Percentiles rank a stretch among this genome's conserved stretches.
These are phyloP conservation scores for Drosophila crucigera DNA, from an alignment of 2,888 invertebrate species.

Conservation along the genomic window DNA sequence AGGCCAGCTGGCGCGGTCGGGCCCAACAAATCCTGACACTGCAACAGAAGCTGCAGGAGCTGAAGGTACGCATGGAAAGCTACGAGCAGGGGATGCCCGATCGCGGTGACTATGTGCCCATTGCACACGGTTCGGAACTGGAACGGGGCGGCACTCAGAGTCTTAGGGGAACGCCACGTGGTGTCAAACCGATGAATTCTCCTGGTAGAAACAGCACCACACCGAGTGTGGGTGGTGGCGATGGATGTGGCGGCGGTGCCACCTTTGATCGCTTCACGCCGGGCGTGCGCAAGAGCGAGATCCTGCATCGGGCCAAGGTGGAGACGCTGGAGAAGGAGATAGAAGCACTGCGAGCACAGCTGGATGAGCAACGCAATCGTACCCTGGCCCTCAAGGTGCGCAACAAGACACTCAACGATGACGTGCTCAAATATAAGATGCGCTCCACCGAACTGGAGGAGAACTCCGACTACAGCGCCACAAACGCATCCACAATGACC, in stretches of 20 bases:
- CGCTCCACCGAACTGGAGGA: slow-evolving; percentile 88
- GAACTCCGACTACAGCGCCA: slow-evolving; percentile 88
- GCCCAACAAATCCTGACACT: slow-evolving; percentile 91
- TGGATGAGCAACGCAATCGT: slow-evolving; percentile 88
- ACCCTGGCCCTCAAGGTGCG: slow-evolving; percentile 89
- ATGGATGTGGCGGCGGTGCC: slow-evolving; percentile 24
- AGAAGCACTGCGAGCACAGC: slow-evolving; percentile 86
- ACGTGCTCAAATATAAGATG: slow-evolving; percentile 87
- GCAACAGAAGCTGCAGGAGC: slow-evolving; percentile 89
- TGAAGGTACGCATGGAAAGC: slow-evolving; percentile 87
- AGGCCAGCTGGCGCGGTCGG: slow-evolving; percentile 91
- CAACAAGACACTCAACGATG: slow-evolving; percentile 89
- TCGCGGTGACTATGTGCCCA: slow-evolving; percentile 57
- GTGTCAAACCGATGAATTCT: slow-evolving; percentile 17
- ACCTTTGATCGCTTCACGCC: slow-evolving; percentile 75
- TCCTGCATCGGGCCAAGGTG: slow-evolving; percentile 86
- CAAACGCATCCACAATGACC: slow-evolving; percentile 88
- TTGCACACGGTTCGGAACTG: slow-evolving; percentile 52
- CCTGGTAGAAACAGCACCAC: slow-evolving; percentile 31
- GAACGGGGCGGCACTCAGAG: slow-evolving; percentile 26
- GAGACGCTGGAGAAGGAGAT: slow-evolving; percentile 88
- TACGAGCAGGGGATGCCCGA: slow-evolving; percentile 59
- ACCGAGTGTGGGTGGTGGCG: slow-evolving; percentile 42
- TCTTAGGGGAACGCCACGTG: slow-evolving; percentile 23
- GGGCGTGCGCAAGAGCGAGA: slow-evolving; percentile 87